phyloP scores from a whole-genome alignment of 2,113 vertebrate genomes.

The Oxyruncus cristatus region DNA sequence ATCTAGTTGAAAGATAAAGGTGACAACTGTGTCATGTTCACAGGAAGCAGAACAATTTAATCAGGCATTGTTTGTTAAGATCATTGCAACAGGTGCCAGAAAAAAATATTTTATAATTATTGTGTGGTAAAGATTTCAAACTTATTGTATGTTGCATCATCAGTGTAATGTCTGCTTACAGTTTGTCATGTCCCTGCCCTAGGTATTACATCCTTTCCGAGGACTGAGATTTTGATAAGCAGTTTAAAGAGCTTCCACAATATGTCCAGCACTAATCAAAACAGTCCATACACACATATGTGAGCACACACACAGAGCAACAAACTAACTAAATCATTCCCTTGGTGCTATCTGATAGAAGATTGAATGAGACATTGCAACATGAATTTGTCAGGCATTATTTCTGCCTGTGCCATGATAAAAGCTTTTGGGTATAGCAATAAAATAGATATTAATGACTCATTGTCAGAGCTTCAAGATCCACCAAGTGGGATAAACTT shows the following conservation, averaged over 20 bases:
- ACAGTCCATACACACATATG: not conserved
- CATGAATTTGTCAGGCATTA: not conserved
- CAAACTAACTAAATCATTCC: not conserved
- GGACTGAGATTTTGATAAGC: not conserved
- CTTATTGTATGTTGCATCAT: not conserved
- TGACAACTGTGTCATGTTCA: not conserved
- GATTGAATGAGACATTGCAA: not conserved
- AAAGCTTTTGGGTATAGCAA: not conserved
- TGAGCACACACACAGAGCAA: not conserved
- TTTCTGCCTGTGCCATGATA: not conserved
- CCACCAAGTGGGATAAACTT: not conserved
- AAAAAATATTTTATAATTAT: not conserved
- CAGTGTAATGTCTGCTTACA: not conserved
- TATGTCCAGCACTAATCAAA: not conserved
- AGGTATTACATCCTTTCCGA: not conserved
- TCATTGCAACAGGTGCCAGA: constrained; percentile 1
- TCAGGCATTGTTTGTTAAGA: not conserved
- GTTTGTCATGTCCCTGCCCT: not conserved
- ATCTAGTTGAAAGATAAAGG: not conserved
- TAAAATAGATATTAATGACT: constrained; percentile 29
- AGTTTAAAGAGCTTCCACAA: not conserved
- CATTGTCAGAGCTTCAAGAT: not conserved
- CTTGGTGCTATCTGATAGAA: not conserved
- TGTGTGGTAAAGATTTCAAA: not conserved
- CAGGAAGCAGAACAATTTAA: not conserved